A percentile compares a stretch with the other conserved stretches of the same genome.
phyloP scores from a whole-genome alignment of 2,888 invertebrate genomes.

The Microctonus brassicae region DNA sequence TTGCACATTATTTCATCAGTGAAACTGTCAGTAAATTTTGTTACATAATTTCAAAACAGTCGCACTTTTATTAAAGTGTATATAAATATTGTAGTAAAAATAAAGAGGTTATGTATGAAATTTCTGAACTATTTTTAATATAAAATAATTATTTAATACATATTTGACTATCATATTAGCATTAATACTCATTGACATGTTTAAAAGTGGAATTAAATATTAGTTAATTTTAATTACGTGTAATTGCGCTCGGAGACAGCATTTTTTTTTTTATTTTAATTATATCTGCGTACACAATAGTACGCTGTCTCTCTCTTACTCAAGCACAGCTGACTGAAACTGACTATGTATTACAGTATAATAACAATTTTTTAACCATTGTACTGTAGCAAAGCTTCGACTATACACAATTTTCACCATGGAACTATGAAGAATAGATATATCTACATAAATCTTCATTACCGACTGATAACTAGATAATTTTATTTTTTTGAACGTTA shows the following conservation, averaged over 20 bases:
- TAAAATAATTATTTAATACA: not conserved
- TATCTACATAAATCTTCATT: too few relatives aligned
- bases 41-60: conserved; percentile 41
- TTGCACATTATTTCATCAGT: conserved; percentile 15
- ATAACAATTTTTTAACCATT: too few relatives aligned
- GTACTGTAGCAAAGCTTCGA: too few relatives aligned
- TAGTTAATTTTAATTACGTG: conserved; percentile 56
- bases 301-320: not conserved
- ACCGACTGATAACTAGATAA: too few relatives aligned
- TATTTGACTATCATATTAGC: conserved; percentile 20
- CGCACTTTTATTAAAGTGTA: not conserved
- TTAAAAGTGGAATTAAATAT: not conserved
- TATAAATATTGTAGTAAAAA: conserved; percentile 26
- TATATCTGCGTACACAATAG: conserved; percentile 42
- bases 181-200: not conserved
- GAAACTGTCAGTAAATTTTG: conserved; percentile 8
- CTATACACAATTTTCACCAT: too few relatives aligned
- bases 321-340: too few relatives aligned
- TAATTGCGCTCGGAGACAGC: conserved; percentile 60
- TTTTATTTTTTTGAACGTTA: too few relatives aligned
- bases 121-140: too few relatives aligned
- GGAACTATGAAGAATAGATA: too few relatives aligned
- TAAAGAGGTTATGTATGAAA: not conserved
- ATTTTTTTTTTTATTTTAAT: conserved; percentile 56
- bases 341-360: too few relatives aligned